Percentiles rank a stretch among this genome's conserved stretches.
These are phyloP conservation scores for Falcunculus frontatus DNA, from an alignment of 2,113 vertebrate species.

Conservation along the genomic window DNA sequence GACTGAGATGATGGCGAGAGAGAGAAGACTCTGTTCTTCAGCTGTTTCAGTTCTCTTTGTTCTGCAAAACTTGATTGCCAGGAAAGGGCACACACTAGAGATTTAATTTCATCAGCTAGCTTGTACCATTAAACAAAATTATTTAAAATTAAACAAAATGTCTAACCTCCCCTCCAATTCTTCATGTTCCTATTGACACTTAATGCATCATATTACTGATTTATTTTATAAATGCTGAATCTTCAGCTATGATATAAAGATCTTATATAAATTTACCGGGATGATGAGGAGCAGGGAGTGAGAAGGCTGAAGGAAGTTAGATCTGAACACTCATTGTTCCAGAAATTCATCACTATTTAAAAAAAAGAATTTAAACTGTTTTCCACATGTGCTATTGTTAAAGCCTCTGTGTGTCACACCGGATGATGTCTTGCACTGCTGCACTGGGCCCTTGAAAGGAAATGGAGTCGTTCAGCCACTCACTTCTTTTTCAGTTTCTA, in stretches of 20 bases:
- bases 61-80: neutral
- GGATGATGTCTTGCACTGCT: neutral
- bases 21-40: neutral
- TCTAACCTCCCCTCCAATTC: neutral
- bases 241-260: neutral
- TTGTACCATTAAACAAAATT: neutral
- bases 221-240: neutral
- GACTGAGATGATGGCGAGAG: neutral
- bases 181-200: neutral
- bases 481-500: conserved; percentile 18
- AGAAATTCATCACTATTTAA: neutral
- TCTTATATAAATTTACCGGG: accelerated
- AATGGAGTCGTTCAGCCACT: conserved; percentile 35
- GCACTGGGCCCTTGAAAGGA: conserved; percentile 6
- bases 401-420: neutral
- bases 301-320: neutral
- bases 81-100: neutral
- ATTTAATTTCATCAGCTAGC: neutral
- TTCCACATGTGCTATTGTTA: conserved; percentile 51
- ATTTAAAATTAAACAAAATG: neutral
- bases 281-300: neutral
- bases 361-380: neutral
- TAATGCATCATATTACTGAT: neutral
- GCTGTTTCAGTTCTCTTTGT: neutral
- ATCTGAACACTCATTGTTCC: conserved; percentile 1